Percentiles rank a stretch among this genome's conserved stretches.
Conservation (phyloP, 1,140 invertebrate genomes). For the Euschistus heros region DNA sequence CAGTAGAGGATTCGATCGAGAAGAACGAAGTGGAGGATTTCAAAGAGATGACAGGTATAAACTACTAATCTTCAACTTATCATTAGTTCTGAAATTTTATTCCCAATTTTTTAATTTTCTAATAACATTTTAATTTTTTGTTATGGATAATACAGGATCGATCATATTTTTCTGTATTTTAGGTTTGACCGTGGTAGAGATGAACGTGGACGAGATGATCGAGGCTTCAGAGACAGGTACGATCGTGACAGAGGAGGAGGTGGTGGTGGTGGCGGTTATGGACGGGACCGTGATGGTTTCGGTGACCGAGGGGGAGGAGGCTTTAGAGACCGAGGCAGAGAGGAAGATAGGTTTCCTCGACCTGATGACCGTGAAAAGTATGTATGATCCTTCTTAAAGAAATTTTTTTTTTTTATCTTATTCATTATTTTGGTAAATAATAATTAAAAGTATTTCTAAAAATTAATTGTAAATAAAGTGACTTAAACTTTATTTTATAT, state of each 20-base stretch:
- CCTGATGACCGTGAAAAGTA: background rate
- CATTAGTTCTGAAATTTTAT: too few relatives aligned
- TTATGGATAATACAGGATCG: background rate
- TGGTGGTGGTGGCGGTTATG: constrained; percentile 24
- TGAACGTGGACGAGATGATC: constrained; percentile 35
- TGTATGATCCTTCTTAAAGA: too few relatives aligned
- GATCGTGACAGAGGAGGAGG: constrained; percentile 26
- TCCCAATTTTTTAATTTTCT: too few relatives aligned
- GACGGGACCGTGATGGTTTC: constrained; percentile 31
- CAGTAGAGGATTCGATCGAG: constrained; percentile 33
- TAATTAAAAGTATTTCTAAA: too few relatives aligned
- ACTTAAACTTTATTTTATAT: constrained; percentile 14
- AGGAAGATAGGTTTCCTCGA: background rate
- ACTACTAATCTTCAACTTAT: too few relatives aligned
- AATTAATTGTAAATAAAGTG: too few relatives aligned
- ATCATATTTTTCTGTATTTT: background rate
- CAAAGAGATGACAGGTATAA: background rate
- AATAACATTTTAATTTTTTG: background rate
- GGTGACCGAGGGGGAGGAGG: constrained; percentile 32
- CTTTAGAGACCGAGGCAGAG: background rate
- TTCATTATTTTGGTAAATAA: too few relatives aligned
- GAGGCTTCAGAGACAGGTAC: constrained; percentile 35
- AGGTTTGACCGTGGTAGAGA: constrained; percentile 15
- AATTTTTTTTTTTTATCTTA: too few relatives aligned
- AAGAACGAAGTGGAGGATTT: constrained; percentile 32